Conservation (phyloP, 2,797 vertebrate genomes). For the Hoplostethus mediterraneus region DNA sequence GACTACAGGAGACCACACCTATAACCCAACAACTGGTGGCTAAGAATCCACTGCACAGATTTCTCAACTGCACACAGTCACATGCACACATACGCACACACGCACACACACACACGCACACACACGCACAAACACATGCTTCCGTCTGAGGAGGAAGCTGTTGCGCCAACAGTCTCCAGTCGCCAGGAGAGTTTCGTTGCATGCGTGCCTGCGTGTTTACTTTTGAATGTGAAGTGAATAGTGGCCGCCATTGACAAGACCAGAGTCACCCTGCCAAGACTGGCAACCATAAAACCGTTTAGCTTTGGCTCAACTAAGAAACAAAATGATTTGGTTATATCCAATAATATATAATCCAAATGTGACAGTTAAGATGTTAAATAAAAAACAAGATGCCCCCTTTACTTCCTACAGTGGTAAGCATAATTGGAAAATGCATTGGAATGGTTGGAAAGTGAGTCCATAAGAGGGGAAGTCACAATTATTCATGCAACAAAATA, state of each 20-base stretch:
- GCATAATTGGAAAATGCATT: no score
- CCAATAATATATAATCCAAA: conserved; percentile 7
- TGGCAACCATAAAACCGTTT: conserved; percentile 42
- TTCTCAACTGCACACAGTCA: conserved; percentile 30
- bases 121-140: conserved; percentile 35
- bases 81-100: neutral
- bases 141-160: conserved; percentile 73
- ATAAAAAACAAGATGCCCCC: neutral
- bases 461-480: no score
- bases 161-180: conserved; percentile 59
- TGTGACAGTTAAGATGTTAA: conserved; percentile 9
- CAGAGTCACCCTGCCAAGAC: conserved; percentile 62
- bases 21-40: conserved; percentile 58
- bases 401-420: no score
- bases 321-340: conserved; percentile 17
- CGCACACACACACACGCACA: conserved; percentile 12
- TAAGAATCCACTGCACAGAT: conserved; percentile 46
- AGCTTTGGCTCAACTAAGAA: conserved; percentile 43
- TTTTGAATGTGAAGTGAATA: conserved; percentile 83
- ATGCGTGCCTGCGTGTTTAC: conserved; percentile 78
- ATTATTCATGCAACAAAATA: no score
- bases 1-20: conserved; percentile 52
- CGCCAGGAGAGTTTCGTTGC: conserved; percentile 1
- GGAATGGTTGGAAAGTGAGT: no score
- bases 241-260: conserved; percentile 75